Evolutionary conservation across 2,888 invertebrate species (phyloP), one percentile per base, ranked within the genome.

Genomic region (Alcis repandata): DNA sequence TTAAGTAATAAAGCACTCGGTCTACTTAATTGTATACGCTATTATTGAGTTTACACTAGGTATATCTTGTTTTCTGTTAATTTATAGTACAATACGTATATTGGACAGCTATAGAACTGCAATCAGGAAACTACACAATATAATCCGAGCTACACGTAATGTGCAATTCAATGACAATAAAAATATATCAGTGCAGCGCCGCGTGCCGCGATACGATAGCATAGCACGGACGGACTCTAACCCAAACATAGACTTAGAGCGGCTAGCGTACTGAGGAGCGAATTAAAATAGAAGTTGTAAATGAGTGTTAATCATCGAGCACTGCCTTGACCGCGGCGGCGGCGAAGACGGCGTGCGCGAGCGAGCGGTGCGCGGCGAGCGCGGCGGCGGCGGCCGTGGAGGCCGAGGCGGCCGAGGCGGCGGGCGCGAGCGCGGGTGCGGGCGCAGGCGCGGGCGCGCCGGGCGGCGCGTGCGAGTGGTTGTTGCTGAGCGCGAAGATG

Each of bases 401-500:
- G 15, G 87, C 87, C 83, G 11, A 46, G 17, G 85, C 69, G 19
- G 80, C 78, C 57, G 82, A 76, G 20, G 80, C 73, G 4, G 83
- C 75, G 57, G 77, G 71, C 10, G 84, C 82, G 51, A 60, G 45
- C 13, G 59, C 45, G 27, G 63, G n/a, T 66, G 74, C 11, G 85
- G 82, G 58, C n/a, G 67, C 79, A 68, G 22, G 85, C 80, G 59
- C 77, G 68, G 76, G 79, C 68, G 27, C 59, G 11, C 70, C 68
- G 41, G 90, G 92, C 65, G 93, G 92, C 69, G 87, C 85, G 72
- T 94, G 94, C 61, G 93, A 91, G 76, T 94, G 94, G 65, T 91
- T 87, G 76, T 93, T 92, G 74, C 93, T 90, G 61, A 93, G 81
- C 62, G 94, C 94, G 77, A 94, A 93, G 71, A 94, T 92, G 59